Conservation (phyloP, 2,888 invertebrate species). For the Sycophila texana region DNA sequence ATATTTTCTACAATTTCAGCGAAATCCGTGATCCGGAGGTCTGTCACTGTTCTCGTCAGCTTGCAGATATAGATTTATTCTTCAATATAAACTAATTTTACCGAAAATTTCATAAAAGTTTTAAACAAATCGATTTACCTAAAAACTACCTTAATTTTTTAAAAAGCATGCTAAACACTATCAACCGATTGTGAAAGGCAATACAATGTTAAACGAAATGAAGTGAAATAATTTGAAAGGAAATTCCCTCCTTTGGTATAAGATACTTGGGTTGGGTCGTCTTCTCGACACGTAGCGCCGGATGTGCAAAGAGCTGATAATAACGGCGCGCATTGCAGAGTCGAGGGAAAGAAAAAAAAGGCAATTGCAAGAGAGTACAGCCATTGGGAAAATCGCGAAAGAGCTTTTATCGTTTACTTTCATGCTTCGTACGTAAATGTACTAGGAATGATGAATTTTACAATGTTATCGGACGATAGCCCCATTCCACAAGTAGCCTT, state of each 20-base stretch:
- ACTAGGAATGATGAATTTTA: too few species aligned
- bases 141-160: background rate
- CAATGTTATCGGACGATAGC: too few species aligned
- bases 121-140: too few species aligned
- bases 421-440: background rate
- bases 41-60: too few species aligned
- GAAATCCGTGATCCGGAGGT: too few species aligned
- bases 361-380: background rate
- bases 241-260: conserved; percentile 6
- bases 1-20: too few species aligned
- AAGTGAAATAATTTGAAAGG: background rate
- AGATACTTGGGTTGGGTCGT: background rate
- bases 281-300: background rate
- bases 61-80: too few species aligned
- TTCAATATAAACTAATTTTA: too few species aligned
- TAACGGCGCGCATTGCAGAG: conserved; percentile 1
- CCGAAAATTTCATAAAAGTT: too few species aligned
- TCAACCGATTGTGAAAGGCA: background rate
- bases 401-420: conserved; percentile 1
- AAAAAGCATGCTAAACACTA: background rate
- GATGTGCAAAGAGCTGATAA: conserved; percentile 5
- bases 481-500: too few species aligned
- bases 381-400: background rate
- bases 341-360: background rate
- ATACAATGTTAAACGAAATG: background rate